Evolutionary conservation across 2,113 vertebrate genomes (phyloP).

Genomic region (Thalassarche chlororhynchos): DNA sequence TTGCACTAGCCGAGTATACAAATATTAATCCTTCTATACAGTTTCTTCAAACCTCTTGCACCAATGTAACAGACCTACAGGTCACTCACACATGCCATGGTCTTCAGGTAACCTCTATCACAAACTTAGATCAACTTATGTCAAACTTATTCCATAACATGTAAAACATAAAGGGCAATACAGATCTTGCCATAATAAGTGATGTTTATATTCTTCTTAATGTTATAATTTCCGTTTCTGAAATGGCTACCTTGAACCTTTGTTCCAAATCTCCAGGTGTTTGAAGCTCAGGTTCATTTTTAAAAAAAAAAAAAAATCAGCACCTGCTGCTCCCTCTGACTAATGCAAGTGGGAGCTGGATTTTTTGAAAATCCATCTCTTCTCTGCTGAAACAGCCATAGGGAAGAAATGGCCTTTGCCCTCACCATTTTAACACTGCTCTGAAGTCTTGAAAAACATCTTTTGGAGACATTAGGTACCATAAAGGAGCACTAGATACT

Average conservation of each 20-base stretch:
- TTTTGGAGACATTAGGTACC: neutral
- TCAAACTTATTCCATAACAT: constrained; percentile 36
- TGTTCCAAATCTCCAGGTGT: neutral
- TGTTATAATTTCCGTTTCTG: neutral
- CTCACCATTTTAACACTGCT: neutral
- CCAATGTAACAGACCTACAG: neutral
- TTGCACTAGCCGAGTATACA: neutral
- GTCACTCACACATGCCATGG: neutral
- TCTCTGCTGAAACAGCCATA: neutral
- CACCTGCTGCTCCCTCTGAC: neutral
- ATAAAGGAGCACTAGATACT: neutral
- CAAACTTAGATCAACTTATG: neutral
- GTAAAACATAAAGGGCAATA: constrained; percentile 52
- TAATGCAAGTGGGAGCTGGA: neutral
- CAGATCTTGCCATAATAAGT: neutral
- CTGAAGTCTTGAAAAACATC: neutral
- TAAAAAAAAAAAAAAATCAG: neutral
- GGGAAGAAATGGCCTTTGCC: neutral
- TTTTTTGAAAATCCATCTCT: neutral
- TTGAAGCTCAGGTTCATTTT: neutral
- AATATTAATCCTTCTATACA: neutral
- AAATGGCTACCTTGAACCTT: neutral
- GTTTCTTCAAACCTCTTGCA: neutral
- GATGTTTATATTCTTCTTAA: constrained; percentile 27
- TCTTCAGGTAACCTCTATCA: constrained; percentile 55